Evolutionary conservation across 2,888 invertebrate species (phyloP), one percentile per base, ranked within the genome.

Genomic region (Drosophila mettleri): DNA sequence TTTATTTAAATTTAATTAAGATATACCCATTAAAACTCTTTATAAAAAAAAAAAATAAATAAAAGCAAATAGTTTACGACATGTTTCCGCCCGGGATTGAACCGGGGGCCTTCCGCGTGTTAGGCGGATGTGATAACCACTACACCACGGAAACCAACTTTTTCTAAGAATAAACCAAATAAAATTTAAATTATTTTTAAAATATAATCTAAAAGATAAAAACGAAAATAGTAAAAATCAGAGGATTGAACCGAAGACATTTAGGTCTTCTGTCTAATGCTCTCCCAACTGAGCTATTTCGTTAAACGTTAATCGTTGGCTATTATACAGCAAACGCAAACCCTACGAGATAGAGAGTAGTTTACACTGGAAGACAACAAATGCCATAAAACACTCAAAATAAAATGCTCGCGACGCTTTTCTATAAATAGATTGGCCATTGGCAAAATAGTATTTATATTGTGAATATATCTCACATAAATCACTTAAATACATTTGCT

Each of bases 211-310:
- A 2, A 5, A n/a, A 8, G 29, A 38, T 2, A 39, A 20, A 22
- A 20, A 20, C 10, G 2, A 16, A 24, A 18, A 12, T n/a, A 24
- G 31, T 46, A 71, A 62, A 39, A 52, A 39, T 1, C 2, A 5
- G 0, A 29, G 94, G 94, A 94, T 94, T 93, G 94, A 95, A 95
- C 94, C 94, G 93, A 94, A 94, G 94, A 94, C 94, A 94, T 94
- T 94, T 94, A 94, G 94, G 94, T 94, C 94, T 94, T 94, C 94
- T 94, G 94, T 95, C 95, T 95, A 95, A 95, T 95, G 95, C 95
- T 95, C 95, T 95, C 95, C 95, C 95, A 95, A 95, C 95, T 95
- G 95, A 95, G 95, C 95, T 95, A 95, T 95, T 95, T 95, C 95
- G 95, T n/a, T n/a, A n/a, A n/a, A n/a, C n/a, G n/a, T n/a, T n/a